Percentiles rank a stretch among this genome's conserved stretches.
Conservation (phyloP, 2,113 vertebrate species). For the Phyllopteryx taeniolatus region DNA sequence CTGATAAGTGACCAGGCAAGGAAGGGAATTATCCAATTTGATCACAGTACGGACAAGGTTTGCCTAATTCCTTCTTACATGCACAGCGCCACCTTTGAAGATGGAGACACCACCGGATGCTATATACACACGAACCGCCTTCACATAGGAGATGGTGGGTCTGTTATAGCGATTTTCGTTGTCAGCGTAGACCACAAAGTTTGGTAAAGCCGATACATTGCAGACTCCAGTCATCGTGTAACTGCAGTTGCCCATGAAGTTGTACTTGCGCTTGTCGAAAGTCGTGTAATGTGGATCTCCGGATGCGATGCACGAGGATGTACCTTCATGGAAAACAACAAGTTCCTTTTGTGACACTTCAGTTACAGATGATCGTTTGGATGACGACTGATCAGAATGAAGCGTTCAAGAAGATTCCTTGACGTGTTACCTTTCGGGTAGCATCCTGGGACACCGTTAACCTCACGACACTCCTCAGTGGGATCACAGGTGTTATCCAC, state of each 20-base stretch:
- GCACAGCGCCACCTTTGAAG: conserved; percentile 71
- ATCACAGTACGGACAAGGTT: too few relatives aligned
- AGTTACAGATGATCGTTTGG: too few relatives aligned
- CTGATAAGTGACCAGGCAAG: too few relatives aligned
- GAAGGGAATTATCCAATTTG: too few relatives aligned
- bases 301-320: conserved; percentile 64
- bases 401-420: too few relatives aligned
- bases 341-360: background rate
- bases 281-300: conserved; percentile 77
- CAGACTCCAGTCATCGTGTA: conserved; percentile 72
- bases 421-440: too few relatives aligned
- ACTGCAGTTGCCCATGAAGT: conserved; percentile 79
- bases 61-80: too few relatives aligned
- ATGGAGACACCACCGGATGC: too few relatives aligned
- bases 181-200: conserved; percentile 69
- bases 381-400: too few relatives aligned
- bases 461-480: too few relatives aligned
- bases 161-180: conserved; percentile 73
- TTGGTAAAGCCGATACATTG: conserved; percentile 54
- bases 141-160: conserved; percentile 68
- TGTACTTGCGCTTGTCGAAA: conserved; percentile 68
- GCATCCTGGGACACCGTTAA: too few relatives aligned
- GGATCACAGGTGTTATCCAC: too few relatives aligned
- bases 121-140: conserved; percentile 73
- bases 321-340: conserved; percentile 42